Conservation (phyloP, 2,888 invertebrate genomes). For the Drosophila nr. medialis region DNA sequence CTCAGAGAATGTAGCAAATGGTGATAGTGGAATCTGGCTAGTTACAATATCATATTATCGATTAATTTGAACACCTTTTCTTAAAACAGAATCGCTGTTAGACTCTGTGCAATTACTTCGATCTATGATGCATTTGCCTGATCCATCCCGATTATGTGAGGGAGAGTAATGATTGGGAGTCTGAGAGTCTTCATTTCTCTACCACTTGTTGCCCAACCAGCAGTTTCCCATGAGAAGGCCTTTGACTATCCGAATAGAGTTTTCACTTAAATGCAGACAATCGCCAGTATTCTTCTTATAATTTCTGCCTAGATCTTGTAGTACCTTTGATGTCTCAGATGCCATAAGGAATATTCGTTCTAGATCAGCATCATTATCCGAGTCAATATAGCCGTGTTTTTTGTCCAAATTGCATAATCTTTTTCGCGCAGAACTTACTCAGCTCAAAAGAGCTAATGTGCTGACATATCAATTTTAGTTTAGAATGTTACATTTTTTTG, state of each 20-base stretch:
- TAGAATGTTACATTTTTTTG: not conserved
- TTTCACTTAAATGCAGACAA: too few species aligned
- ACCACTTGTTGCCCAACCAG: not conserved
- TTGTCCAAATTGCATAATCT: not conserved
- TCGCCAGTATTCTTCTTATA: not conserved
- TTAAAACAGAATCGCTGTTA: not conserved
- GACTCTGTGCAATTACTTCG: not conserved
- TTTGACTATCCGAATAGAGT: too few species aligned
- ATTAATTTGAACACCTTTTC: not conserved
- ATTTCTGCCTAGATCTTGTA: not conserved
- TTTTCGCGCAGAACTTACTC: not conserved
- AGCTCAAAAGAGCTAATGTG: not conserved
- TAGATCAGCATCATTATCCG: not conserved
- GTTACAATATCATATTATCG: not conserved
- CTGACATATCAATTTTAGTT: not conserved
- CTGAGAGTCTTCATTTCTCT: not conserved
- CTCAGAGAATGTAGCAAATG: not conserved
- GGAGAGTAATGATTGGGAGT: not conserved
- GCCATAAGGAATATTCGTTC: not conserved
- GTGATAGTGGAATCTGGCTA: not conserved
- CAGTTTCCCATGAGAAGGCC: not conserved
- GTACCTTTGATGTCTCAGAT: not conserved
- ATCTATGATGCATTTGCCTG: not conserved
- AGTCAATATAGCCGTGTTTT: not conserved
- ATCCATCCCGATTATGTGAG: not conserved